phyloP scores from a whole-genome alignment of 2,888 invertebrate species.

The Tipula helvola region DNA sequence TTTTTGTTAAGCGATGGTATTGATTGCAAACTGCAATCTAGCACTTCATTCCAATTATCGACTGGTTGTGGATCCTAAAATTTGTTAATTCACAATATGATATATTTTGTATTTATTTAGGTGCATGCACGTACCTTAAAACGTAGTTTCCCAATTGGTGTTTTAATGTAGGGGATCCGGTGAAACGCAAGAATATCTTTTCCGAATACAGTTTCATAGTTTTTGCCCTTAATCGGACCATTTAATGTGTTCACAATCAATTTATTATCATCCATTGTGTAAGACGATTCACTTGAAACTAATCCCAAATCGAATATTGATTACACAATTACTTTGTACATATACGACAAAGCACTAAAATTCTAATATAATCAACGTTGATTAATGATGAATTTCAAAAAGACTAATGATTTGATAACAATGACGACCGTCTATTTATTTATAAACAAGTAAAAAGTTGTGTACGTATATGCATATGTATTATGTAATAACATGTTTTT shows the following conservation, averaged over 20 bases:
- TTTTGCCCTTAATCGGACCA: constrained; percentile 26
- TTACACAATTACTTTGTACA: background rate
- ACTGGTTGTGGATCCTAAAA: constrained; percentile 33
- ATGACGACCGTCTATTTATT: background rate
- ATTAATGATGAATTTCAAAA: background rate
- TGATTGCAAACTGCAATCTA: constrained; percentile 26
- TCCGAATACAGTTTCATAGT: background rate
- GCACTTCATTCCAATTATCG: constrained; percentile 32
- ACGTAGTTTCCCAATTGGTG: constrained; percentile 28
- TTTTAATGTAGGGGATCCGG: constrained; percentile 19
- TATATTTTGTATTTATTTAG: no score
- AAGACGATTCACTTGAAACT: no score
- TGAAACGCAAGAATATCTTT: constrained; percentile 29
- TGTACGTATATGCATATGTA: no score
- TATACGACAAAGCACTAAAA: background rate
- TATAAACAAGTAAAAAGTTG: background rate
- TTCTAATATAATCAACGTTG: background rate
- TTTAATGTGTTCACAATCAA: constrained; percentile 24
- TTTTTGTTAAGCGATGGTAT: background rate
- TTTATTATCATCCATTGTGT: background rate
- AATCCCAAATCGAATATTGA: no score
- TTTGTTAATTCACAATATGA: no score
- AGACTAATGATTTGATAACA: background rate
- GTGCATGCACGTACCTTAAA: constrained; percentile 14
- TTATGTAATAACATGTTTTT: background rate